These are phyloP conservation scores for Ictidomys tridecemlineatus DNA, from an alignment of 2,113 vertebrate species.

Conservation along the genomic window DNA sequence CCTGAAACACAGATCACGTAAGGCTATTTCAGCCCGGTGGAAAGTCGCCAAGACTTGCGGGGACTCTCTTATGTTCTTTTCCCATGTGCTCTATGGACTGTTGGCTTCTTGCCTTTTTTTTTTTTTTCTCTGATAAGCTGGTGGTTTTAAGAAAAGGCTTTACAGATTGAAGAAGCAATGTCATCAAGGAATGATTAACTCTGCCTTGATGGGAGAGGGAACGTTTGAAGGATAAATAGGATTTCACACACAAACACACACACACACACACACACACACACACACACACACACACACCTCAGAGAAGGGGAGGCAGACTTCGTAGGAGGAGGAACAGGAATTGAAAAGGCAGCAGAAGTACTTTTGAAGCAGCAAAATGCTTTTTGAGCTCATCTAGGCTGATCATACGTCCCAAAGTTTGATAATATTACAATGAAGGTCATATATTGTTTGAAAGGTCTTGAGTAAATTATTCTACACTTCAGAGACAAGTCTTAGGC, in stretches of 20 bases:
- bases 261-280: not conserved
- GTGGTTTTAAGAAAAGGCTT: conserved; percentile 52
- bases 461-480: not conserved
- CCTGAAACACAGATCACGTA: not conserved
- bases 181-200: conserved; percentile 53
- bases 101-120: not conserved
- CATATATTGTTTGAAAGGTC: not conserved
- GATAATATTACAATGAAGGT: not conserved
- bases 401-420: not conserved
- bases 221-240: conserved; percentile 37
- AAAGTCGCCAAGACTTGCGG: not conserved
- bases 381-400: not conserved
- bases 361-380: not conserved
- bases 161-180: conserved; percentile 44
- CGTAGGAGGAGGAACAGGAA: not conserved
- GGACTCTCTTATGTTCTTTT: conserved; percentile 23
- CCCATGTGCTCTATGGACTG: not conserved
- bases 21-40: conserved; percentile 14
- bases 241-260: not conserved
- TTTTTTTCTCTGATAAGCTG: conserved; percentile 4
- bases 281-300: not conserved
- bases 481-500: not conserved
- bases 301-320: not conserved
- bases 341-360: not conserved
- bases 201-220: conserved; percentile 31